phyloP scores from a whole-genome alignment of 2,888 invertebrate genomes.

The Bombylius discolor region DNA sequence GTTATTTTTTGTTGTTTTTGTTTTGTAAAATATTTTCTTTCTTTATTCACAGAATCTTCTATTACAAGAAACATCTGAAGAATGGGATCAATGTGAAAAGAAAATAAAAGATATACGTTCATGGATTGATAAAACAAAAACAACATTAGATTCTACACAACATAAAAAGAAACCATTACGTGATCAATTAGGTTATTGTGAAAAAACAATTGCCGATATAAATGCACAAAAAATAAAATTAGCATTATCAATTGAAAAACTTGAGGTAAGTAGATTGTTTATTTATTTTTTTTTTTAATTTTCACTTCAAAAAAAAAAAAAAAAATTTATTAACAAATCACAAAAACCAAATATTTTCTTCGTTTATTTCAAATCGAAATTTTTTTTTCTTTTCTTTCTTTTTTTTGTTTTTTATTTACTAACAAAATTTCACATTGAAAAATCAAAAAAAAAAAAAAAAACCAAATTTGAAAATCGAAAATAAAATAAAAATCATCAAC shows the following conservation, averaged over 20 bases:
- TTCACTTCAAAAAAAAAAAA: background rate
- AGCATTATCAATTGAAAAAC: conserved; percentile 75
- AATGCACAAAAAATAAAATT: conserved; percentile 84
- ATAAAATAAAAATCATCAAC: too few species aligned
- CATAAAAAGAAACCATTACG: conserved; percentile 76
- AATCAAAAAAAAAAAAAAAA: too few species aligned
- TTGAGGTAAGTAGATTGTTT: conserved; percentile 50
- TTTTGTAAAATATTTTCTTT: background rate
- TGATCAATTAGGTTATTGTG: conserved; percentile 73
- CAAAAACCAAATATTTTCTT: too few species aligned
- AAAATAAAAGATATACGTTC: conserved; percentile 79
- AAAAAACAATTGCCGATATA: conserved; percentile 76
- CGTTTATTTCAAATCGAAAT: background rate
- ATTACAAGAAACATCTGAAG: conserved; percentile 82
- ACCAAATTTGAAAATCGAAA: too few species aligned
- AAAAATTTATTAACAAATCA: background rate
- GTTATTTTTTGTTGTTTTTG: too few species aligned
- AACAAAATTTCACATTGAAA: too few species aligned
- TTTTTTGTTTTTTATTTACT: too few species aligned
- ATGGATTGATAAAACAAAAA: conserved; percentile 80
- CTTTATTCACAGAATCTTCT: conserved; percentile 53
- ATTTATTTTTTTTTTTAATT: background rate
- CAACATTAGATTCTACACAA: conserved; percentile 63
- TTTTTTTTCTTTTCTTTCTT: too few species aligned
- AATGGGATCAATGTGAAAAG: conserved; percentile 92